These are phyloP conservation scores for Scaeva pyrastri DNA, from an alignment of 2,888 invertebrate species.

Conservation along the genomic window DNA sequence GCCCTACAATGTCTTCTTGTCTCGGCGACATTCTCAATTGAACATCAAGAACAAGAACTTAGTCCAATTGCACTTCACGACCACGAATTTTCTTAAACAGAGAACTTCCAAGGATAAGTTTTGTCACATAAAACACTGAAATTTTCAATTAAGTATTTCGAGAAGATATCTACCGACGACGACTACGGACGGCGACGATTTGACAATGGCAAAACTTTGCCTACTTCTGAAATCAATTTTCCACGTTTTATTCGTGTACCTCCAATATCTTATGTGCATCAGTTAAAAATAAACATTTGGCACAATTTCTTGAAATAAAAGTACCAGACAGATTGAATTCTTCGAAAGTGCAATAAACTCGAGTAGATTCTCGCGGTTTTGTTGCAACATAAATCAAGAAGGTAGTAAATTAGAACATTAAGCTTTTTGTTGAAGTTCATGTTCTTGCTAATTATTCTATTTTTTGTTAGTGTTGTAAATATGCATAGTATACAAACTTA, in stretches of 20 bases:
- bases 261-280: background rate
- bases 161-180: background rate
- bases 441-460: background rate
- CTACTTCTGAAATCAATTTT: conserved; percentile 9
- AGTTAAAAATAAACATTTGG: conserved; percentile 50
- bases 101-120: background rate
- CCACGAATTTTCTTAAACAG: background rate
- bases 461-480: background rate
- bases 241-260: background rate
- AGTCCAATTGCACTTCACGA: too few species aligned
- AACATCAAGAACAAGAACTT: too few species aligned
- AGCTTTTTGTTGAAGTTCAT: conserved; percentile 15
- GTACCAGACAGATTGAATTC: background rate
- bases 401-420: background rate
- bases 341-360: conserved; percentile 9
- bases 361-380: background rate
- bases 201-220: background rate
- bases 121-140: background rate
- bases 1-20: conserved; percentile 79
- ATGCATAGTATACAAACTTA: too few species aligned
- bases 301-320: background rate
- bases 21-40: conserved; percentile 2
- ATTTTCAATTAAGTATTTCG: too few species aligned
- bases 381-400: background rate
- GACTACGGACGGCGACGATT: background rate